Conservation (phyloP, 2,888 invertebrate genomes). For the Teinopalpus imperialis region DNA sequence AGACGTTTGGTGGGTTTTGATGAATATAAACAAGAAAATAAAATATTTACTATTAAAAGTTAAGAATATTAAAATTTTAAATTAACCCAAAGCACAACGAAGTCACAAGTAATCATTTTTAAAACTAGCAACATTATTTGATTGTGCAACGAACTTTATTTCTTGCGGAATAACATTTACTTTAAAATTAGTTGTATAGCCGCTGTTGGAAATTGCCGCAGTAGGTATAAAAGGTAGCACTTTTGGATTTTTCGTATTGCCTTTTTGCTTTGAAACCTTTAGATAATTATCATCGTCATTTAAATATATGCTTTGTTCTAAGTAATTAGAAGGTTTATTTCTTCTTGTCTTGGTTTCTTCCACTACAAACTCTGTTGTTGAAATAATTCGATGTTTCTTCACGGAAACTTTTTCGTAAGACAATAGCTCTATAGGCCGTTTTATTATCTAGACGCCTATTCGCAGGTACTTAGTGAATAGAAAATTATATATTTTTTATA, state of each 20-base stretch:
- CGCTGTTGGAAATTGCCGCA: slow-evolving; percentile 57
- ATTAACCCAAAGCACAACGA: too few species aligned
- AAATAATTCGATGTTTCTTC: slow-evolving; percentile 44
- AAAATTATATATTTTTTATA: too few species aligned
- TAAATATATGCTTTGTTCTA: slow-evolving; percentile 70
- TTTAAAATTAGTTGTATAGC: slow-evolving; percentile 69
- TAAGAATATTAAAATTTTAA: too few species aligned
- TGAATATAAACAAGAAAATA: too few species aligned
- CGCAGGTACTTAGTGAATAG: slow-evolving; percentile 3
- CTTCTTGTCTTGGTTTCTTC: slow-evolving; percentile 51
- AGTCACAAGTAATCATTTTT: slow-evolving; percentile 60
- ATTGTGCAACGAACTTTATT: slow-evolving; percentile 58
- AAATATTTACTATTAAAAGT: too few species aligned
- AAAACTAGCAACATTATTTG: slow-evolving; percentile 49
- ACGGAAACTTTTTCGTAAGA: slow-evolving; percentile 24
- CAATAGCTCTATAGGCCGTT: slow-evolving; percentile 15
- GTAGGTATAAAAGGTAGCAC: slow-evolving; percentile 67
- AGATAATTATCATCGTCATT: slow-evolving; percentile 44
- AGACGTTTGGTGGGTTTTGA: too few species aligned
- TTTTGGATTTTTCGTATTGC: slow-evolving; percentile 50
- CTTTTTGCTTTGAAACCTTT: slow-evolving; percentile 41
- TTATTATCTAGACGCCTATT: slow-evolving; percentile 5
- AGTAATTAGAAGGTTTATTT: slow-evolving; percentile 65
- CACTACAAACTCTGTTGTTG: slow-evolving; percentile 62
- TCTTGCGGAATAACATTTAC: slow-evolving; percentile 58